Evolutionary conservation across 1,140 invertebrate genomes (phyloP), one percentile per base, ranked within the genome.

Genomic region (Sycophaga agraensis): DNA sequence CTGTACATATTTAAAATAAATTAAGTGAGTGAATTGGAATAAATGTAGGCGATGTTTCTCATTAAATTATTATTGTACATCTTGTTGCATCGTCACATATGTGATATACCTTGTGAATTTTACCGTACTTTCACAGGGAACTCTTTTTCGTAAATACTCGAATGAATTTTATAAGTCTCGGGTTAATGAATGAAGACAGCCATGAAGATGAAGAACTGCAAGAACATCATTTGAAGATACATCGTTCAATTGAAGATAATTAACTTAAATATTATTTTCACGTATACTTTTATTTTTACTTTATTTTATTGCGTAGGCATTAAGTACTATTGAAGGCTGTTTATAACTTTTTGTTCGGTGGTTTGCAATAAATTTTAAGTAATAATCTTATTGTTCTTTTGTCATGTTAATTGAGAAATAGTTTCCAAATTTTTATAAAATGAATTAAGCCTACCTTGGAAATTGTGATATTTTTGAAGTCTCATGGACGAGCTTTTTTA

Each of bases 381-480:
- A 24, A 35, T 57, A 46, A 39, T 48, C 22, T 34, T 45, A 56
- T 45, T n/a, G 12, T 21, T 17, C 31, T 58, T 49, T 26, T 48
- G 35, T 50, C 35, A 11, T 49, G 35, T 59, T 50, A 59, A 59
- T 51, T 59, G 46, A 59, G 26, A 59, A 59, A 31, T 34, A 51
- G 9, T 43, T 21, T 14, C 11, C 31, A 14, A 9, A 31, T 40
- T 49, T 40, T 43, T 19, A 2, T 19, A 43, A 51, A 51, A 51
- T 34, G 11, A 31, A 31, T 58, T 19, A 9, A 59, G 31, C 22
- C 26, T 43, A 31, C 2, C 43, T 31, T 42, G 2, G 9, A 43
- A 42, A 59, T 58, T 39, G 48, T 50, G 57, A 59, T 59, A 51
- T 42, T 43, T 51, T 6, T n/a, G n/a, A n/a, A n/a, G n/a, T n/a